Percentiles rank a stretch among this genome's conserved stretches.
Evolutionary conservation across 2,113 vertebrate genomes (phyloP).

Genomic region (Hystrix brachyura): DNA sequence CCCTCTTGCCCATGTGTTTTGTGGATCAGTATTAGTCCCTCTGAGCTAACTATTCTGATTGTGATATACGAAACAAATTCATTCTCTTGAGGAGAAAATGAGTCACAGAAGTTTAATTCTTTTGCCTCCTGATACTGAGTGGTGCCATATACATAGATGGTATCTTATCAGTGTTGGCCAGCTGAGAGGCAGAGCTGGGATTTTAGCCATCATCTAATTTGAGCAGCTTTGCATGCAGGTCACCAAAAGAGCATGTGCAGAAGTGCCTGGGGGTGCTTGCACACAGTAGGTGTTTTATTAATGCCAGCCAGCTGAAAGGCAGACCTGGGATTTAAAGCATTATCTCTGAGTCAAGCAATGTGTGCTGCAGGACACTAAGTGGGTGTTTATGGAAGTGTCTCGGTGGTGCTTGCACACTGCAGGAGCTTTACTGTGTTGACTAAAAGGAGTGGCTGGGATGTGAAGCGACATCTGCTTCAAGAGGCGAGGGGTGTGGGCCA

Average conservation of each 20-base stretch:
- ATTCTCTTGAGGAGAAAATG: neutral
- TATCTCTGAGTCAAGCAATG: neutral
- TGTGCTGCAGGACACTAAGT: no score
- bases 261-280: neutral
- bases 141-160: fast-evolving
- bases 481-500: neutral
- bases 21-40: no score
- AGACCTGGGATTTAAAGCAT: neutral
- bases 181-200: neutral
- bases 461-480: neutral
- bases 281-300: neutral
- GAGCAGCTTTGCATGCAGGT: neutral
- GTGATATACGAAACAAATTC: neutral
- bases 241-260: fast-evolving
- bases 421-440: neutral
- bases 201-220: neutral
- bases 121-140: no score
- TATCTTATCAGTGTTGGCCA: fast-evolving
- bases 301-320: neutral
- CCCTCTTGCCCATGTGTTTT: no score
- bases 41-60: neutral
- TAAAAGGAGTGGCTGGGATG: neutral
- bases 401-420: neutral
- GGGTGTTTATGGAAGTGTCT: neutral
- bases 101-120: neutral